These are phyloP conservation scores for Coturnix japonica DNA, from an alignment of 2,113 vertebrate genomes.

Conservation along the genomic window DNA sequence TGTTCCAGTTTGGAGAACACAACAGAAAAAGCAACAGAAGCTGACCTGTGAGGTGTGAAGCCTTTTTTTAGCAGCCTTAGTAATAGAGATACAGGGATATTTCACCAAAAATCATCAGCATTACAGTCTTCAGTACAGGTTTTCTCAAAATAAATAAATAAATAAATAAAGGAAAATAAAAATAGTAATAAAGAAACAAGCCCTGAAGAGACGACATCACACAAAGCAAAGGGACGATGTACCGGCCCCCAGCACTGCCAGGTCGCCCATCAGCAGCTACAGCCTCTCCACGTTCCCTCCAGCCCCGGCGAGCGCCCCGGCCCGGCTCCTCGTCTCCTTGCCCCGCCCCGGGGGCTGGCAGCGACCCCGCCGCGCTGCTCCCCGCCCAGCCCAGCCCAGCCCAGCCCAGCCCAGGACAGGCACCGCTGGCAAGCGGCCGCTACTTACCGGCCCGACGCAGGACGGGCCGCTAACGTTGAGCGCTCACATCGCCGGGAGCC, in stretches of 20 bases:
- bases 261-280: neutral
- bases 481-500: too few species aligned
- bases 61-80: fast-evolving
- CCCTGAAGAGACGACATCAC: neutral
- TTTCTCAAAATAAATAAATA: neutral
- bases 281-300: too few species aligned
- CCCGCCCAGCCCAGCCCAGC: too few species aligned
- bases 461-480: neutral
- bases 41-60: neutral
- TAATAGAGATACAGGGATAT: fast-evolving
- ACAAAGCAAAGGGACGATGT: fast-evolving
- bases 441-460: constrained; percentile 25
- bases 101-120: too few species aligned
- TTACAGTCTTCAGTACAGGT: neutral
- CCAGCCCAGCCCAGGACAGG: too few species aligned
- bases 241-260: too few species aligned
- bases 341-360: neutral
- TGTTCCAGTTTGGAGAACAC: neutral
- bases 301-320: too few species aligned
- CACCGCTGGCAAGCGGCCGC: too few species aligned
- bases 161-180: neutral
- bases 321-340: neutral
- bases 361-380: too few species aligned
- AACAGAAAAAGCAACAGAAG: neutral
- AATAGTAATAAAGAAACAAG: neutral